Evolutionary conservation across 2,113 vertebrate genomes (phyloP).

Genomic region (Alces alces): DNA sequence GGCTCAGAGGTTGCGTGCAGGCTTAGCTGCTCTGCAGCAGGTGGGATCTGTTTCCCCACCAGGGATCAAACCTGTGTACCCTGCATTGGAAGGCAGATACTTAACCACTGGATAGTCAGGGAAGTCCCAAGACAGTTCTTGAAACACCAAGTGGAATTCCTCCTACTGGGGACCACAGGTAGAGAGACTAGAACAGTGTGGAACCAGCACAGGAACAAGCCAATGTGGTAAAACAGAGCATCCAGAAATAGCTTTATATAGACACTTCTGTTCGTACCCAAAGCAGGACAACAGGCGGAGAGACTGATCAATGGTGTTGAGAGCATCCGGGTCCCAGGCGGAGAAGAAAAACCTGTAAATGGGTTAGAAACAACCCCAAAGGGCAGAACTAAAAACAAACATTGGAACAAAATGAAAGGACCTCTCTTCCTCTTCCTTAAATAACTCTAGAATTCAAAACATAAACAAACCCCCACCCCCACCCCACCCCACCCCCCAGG

Average conservation of each 20-base stretch:
- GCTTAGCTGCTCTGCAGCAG: not conserved
- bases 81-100: not conserved
- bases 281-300: not conserved
- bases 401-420: not conserved
- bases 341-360: not conserved
- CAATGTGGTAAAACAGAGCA: rapidly evolving
- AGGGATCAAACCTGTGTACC: not conserved
- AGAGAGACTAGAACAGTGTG: rapidly evolving
- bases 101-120: not conserved
- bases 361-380: not conserved
- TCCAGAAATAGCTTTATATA: not conserved
- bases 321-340: rapidly evolving
- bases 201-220: not conserved
- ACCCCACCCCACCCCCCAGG: no score
- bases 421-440: not conserved
- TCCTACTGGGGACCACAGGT: not conserved
- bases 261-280: not conserved
- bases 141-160: not conserved
- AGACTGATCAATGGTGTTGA: rapidly evolving
- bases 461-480: not conserved
- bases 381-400: not conserved
- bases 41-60: not conserved
- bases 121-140: not conserved
- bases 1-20: not conserved
- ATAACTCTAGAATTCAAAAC: not conserved